Percentiles rank a stretch among this genome's conserved stretches.
These are phyloP conservation scores for Arrhopalites spinosus DNA, from an alignment of 2,888 invertebrate species.

Conservation along the genomic window DNA sequence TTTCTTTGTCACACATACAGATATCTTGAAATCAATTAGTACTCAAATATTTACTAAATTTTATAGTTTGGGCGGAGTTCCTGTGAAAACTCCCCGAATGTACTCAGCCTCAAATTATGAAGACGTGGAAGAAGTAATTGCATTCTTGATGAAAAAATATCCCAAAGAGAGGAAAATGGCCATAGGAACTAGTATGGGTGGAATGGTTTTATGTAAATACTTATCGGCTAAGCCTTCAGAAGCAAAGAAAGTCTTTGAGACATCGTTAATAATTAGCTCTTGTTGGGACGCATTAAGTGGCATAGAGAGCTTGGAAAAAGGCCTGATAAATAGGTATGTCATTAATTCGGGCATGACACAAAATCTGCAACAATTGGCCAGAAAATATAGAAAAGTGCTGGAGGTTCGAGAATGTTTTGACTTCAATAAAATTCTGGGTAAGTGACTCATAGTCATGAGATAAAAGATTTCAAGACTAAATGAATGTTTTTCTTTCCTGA, in stretches of 20 bases:
- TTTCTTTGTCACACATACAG: too few species aligned
- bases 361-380: slow-evolving; percentile 51
- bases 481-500: too few species aligned
- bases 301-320: slow-evolving; percentile 72
- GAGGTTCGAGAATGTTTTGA: slow-evolving; percentile 57
- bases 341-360: slow-evolving; percentile 53
- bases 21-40: too few species aligned
- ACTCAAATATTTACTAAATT: too few species aligned
- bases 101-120: slow-evolving; percentile 85
- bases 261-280: slow-evolving; percentile 78
- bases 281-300: slow-evolving; percentile 80
- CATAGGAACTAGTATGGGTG: slow-evolving; percentile 83
- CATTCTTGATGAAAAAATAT: slow-evolving; percentile 67
- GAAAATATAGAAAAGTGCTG: slow-evolving; percentile 54
- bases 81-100: slow-evolving; percentile 77
- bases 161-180: slow-evolving; percentile 73
- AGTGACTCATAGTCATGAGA: too few species aligned
- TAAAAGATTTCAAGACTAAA: too few species aligned
- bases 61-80: slow-evolving; percentile 68
- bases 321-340: slow-evolving; percentile 58
- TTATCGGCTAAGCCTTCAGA: slow-evolving; percentile 59
- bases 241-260: slow-evolving; percentile 65
- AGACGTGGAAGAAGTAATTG: slow-evolving; percentile 76
- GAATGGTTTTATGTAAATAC: slow-evolving; percentile 65
- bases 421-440: slow-evolving; percentile 60